These are phyloP conservation scores for Onychostruthus taczanowskii DNA, from an alignment of 2,113 vertebrate species.

Conservation along the genomic window DNA sequence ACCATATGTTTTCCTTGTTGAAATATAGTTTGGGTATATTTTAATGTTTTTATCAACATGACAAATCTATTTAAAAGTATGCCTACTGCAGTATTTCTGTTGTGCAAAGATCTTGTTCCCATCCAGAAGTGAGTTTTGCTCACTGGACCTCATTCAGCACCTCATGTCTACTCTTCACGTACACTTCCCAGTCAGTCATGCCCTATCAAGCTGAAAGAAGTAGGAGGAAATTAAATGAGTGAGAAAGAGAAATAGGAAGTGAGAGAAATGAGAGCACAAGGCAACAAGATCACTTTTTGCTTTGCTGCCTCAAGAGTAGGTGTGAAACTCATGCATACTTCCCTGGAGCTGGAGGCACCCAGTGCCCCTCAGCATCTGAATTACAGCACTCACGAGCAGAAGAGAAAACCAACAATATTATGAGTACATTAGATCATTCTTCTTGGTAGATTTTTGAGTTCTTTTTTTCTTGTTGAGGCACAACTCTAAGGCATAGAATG, in stretches of 20 bases:
- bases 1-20: neutral
- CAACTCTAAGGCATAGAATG: neutral
- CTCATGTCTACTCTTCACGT: neutral
- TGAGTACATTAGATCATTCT: neutral
- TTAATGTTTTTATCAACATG: neutral
- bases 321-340: neutral
- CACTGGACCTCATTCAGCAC: neutral
- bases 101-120: neutral
- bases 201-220: neutral
- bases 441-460: neutral
- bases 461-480: neutral
- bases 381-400: neutral
- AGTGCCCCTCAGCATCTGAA: neutral
- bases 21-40: neutral
- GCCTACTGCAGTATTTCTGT: neutral
- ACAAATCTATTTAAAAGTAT: neutral
- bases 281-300: neutral
- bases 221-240: neutral
- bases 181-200: neutral
- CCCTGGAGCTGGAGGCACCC: neutral
- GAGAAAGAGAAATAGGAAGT: neutral
- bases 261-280: neutral
- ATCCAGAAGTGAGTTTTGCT: neutral
- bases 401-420: neutral
- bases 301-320: neutral